Conservation (phyloP, 2,797 vertebrate genomes). For the Tokudaia tokunoshimensis region DNA sequence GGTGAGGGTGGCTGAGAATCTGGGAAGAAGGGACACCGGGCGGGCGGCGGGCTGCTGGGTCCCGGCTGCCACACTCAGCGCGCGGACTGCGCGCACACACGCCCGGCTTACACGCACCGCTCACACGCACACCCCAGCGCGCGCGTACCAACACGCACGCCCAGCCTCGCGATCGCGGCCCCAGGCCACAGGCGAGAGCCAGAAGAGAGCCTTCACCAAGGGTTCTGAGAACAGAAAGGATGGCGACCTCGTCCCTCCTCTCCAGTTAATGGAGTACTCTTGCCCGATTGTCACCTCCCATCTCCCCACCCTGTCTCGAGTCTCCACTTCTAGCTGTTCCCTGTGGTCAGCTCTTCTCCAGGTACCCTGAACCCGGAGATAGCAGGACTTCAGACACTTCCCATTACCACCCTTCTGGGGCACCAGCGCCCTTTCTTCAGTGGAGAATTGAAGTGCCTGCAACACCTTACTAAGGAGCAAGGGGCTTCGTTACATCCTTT, state of each 20-base stretch:
- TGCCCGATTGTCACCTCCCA: neutral
- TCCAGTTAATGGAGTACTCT: neutral
- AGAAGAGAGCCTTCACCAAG: neutral
- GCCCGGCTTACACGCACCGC: conserved; percentile 12
- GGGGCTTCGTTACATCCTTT: conserved; percentile 66
- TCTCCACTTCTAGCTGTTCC: neutral
- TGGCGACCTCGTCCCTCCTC: neutral
- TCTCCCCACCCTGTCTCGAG: neutral
- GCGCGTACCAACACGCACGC: conserved; percentile 53
- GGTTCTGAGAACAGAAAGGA: neutral
- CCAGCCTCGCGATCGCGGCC: neutral
- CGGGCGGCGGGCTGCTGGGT: conserved; percentile 9
- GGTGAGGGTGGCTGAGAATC: neutral
- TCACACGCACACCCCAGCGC: conserved; percentile 23
- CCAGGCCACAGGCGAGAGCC: neutral
- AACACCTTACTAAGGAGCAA: fast-evolving
- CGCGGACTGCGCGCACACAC: conserved; percentile 39
- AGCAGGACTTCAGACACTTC: neutral
- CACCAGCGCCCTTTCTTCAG: neutral
- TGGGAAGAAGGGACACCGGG: neutral
- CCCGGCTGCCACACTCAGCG: conserved; percentile 37
- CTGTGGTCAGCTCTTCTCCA: neutral
- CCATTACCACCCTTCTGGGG: neutral
- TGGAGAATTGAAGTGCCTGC: neutral
- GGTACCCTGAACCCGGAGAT: neutral